Evolutionary conservation across 2,797 vertebrate genomes (phyloP).

Genomic region (Ciconia nigra): DNA sequence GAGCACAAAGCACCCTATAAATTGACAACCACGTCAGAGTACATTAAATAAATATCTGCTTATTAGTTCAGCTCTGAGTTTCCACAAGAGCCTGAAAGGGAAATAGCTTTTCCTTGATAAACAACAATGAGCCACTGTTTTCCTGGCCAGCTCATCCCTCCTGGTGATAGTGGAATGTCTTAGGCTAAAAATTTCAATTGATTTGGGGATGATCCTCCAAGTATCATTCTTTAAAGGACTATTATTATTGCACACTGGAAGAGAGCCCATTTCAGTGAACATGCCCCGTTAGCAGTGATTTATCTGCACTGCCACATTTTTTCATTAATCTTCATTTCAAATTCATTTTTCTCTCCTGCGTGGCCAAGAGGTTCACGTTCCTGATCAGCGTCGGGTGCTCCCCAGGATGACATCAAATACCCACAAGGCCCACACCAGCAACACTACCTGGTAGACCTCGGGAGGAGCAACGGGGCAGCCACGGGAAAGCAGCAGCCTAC

Average conservation of each 20-base stretch:
- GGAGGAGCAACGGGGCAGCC: background rate
- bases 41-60: background rate
- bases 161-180: background rate
- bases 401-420: background rate
- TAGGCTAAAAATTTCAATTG: background rate
- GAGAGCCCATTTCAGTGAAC: background rate
- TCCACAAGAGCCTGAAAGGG: background rate
- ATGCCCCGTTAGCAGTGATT: background rate
- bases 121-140: background rate
- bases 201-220: background rate
- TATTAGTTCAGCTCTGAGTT: background rate
- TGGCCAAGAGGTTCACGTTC: background rate
- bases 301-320: background rate
- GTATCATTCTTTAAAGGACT: background rate
- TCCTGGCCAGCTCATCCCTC: background rate
- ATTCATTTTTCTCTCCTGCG: background rate
- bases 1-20: background rate
- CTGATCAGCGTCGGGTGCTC: background rate
- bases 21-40: background rate
- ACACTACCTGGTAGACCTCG: background rate
- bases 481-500: background rate
- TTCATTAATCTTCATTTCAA: background rate
- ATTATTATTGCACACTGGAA: background rate
- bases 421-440: background rate
- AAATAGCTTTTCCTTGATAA: constrained; percentile 8